phyloP scores from a whole-genome alignment of 2,888 invertebrate species.

The Caenorhabditis zanzibari region DNA sequence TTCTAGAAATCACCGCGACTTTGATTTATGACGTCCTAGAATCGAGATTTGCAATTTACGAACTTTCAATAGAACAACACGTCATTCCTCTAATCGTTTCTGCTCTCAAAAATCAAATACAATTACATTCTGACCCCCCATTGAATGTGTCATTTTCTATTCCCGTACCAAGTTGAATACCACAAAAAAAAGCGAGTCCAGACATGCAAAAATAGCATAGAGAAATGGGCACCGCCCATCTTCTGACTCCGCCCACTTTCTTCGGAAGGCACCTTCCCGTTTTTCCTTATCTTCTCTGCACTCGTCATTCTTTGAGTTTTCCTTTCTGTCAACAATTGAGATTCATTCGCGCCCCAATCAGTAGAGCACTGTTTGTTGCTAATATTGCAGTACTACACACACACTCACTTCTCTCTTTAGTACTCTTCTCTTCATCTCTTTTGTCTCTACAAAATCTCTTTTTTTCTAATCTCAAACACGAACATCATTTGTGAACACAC shows the following conservation, averaged over 20 bases:
- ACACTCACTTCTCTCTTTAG: conserved; percentile 32
- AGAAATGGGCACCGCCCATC: conserved; percentile 15
- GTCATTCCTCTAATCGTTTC: conserved; percentile 33
- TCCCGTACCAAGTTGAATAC: conserved; percentile 5
- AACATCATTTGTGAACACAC: conserved; percentile 50
- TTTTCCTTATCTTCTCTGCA: conserved; percentile 27
- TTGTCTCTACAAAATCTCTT: conserved; percentile 2
- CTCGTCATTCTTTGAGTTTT: conserved; percentile 21
- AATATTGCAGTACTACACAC: conserved; percentile 60
- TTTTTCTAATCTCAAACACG: conserved; percentile 43
- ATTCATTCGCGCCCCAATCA: background rate
- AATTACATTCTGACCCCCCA: conserved; percentile 7
- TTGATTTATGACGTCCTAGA: conserved; percentile 5
- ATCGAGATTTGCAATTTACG: conserved; percentile 19
- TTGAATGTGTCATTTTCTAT: conserved; percentile 15
- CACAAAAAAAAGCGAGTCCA: conserved; percentile 11
- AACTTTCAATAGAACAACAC: conserved; percentile 21
- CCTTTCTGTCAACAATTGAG: conserved; percentile 48
- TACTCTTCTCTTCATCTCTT: conserved; percentile 26
- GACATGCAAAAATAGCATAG: conserved; percentile 20
- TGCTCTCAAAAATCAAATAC: conserved; percentile 26
- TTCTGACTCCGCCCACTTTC: conserved; percentile 42
- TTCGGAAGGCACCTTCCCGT: conserved; percentile 44
- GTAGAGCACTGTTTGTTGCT: conserved; percentile 51
- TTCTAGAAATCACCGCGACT: background rate